A percentile compares a stretch with the other conserved stretches of the same genome.
Evolutionary conservation across 2,113 vertebrate genomes (phyloP).

Genomic region (Peromyscus polionotus): DNA sequence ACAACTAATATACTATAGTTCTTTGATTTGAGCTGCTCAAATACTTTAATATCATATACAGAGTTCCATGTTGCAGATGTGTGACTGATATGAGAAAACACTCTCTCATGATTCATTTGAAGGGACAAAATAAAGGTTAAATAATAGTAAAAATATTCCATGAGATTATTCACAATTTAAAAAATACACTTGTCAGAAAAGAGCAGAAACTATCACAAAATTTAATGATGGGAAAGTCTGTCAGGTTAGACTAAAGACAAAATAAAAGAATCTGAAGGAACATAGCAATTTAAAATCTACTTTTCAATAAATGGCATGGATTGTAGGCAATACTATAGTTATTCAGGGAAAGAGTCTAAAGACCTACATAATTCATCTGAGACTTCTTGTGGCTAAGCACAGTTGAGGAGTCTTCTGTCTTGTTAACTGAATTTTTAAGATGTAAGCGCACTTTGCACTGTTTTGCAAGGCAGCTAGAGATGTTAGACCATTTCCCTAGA

Average conservation of each 20-base stretch:
- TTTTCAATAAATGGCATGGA: background rate
- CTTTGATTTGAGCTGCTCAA: background rate
- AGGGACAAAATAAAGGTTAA: conserved; percentile 6
- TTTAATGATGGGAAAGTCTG: background rate
- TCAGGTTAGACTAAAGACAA: background rate
- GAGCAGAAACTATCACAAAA: background rate
- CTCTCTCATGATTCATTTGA: background rate
- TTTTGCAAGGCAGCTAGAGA: background rate
- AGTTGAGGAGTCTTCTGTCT: background rate
- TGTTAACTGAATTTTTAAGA: background rate
- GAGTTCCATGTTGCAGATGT: background rate
- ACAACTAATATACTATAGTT: background rate
- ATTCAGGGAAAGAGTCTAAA: background rate
- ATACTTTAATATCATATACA: background rate
- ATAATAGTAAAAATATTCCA: background rate
- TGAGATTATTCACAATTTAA: background rate
- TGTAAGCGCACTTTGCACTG: background rate
- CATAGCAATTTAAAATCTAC: conserved; percentile 25
- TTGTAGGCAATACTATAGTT: background rate
- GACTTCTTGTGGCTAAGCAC: background rate
- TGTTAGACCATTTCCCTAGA: background rate
- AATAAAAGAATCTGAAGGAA: background rate
- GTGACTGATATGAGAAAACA: background rate
- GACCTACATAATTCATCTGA: background rate
- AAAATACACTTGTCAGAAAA: background rate